Evolutionary conservation across 2,888 invertebrate species (phyloP).

Genomic region (Chrysolina oricalcia): DNA sequence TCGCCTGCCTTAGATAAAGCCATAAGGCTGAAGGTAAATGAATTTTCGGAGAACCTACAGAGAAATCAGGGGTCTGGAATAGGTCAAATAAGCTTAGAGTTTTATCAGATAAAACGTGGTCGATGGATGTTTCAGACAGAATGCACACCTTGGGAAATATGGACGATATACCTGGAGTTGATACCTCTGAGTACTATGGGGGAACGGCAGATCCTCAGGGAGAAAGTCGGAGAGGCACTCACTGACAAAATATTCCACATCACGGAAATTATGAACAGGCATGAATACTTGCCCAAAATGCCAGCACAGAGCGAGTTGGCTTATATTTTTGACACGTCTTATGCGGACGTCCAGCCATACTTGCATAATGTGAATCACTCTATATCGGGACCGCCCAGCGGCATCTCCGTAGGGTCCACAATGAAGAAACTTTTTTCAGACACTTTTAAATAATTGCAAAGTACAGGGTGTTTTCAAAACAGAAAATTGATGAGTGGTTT

Average conservation of each 20-base stretch:
- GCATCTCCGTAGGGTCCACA: constrained; percentile 87
- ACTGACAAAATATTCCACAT: constrained; percentile 96
- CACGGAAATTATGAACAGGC: constrained; percentile 95
- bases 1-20: constrained; percentile 84
- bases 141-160: constrained; percentile 98
- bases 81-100: constrained; percentile 94
- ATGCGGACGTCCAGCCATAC: constrained; percentile 96
- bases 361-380: constrained; percentile 93
- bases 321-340: constrained; percentile 94
- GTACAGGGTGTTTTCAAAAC: not conserved
- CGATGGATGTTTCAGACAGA: constrained; percentile 94
- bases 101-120: constrained; percentile 92
- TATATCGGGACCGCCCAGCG: constrained; percentile 83
- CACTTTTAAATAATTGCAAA: constrained; percentile 79
- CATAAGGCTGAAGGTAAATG: constrained; percentile 83
- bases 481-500: constrained; percentile 4
- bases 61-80: constrained; percentile 80
- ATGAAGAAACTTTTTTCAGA: constrained; percentile 93
- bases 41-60: constrained; percentile 85
- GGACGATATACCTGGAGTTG: constrained; percentile 94
- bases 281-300: constrained; percentile 97
- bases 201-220: constrained; percentile 89
- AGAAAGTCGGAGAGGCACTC: constrained; percentile 89
- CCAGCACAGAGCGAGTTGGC: constrained; percentile 94
- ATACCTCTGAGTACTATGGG: constrained; percentile 89